phyloP scores from a whole-genome alignment of 2,888 invertebrate genomes.

The Congeria kusceri region DNA sequence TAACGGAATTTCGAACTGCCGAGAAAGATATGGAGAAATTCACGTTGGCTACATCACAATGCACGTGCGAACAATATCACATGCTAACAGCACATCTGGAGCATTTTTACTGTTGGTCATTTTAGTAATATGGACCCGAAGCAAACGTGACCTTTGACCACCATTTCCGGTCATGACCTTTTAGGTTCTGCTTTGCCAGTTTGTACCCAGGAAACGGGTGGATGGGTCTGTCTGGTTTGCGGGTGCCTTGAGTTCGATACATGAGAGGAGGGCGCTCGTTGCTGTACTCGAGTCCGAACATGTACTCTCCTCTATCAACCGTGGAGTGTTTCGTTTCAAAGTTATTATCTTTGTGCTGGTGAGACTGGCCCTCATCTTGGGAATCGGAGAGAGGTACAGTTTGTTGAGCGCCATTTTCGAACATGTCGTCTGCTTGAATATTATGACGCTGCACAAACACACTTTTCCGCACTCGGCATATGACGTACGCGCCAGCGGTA shows the following conservation, averaged over 20 bases:
- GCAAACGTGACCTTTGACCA: slow-evolving; percentile 57
- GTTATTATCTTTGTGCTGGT: background rate
- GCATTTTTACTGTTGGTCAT: too few species aligned
- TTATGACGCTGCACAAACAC: background rate
- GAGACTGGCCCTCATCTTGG: background rate
- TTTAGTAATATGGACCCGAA: background rate
- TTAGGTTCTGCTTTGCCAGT: slow-evolving; percentile 47
- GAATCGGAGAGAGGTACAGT: slow-evolving; percentile 14
- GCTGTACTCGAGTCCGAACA: slow-evolving; percentile 51
- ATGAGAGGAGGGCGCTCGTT: slow-evolving; percentile 27
- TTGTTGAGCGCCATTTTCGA: slow-evolving; percentile 24
- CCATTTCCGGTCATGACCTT: slow-evolving; percentile 55
- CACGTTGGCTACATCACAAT: too few species aligned
- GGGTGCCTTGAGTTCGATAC: slow-evolving; percentile 44
- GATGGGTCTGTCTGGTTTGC: slow-evolving; percentile 31
- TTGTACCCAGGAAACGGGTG: slow-evolving; percentile 53
- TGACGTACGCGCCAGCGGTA: slow-evolving; percentile 35
- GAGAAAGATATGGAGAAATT: too few species aligned
- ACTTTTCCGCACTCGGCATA: slow-evolving; percentile 29
- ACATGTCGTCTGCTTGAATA: background rate
- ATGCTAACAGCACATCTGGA: too few species aligned
- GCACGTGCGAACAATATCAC: too few species aligned
- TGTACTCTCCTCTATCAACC: slow-evolving; percentile 24
- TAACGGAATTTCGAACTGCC: too few species aligned
- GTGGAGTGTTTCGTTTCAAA: slow-evolving; percentile 6